Base-by-base conservation (phyloP, 2,888 invertebrate genomes). In the Alloplasta piceator region DNA sequence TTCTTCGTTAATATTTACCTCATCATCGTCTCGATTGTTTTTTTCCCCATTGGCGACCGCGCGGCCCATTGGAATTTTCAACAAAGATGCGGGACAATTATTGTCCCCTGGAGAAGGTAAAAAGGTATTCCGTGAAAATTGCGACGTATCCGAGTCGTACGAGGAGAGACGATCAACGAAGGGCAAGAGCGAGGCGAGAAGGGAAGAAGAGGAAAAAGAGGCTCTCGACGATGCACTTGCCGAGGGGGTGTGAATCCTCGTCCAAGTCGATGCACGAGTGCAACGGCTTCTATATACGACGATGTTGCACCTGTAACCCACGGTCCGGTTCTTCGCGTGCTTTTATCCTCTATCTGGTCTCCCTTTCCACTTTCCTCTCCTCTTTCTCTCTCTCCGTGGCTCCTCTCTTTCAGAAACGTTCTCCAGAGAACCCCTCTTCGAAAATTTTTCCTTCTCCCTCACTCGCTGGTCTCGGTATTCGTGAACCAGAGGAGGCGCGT, bases 301-400 rank as follows among this genome's bases (percentile, higher is more conserved):
- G 73, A 85, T 86, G 86, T 85, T 88, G 87, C 87, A 87, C 87
- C 87, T 87, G 87, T 87, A 87, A 64, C 84, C 61, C 82, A 82
- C 83, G 87, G 87, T 86, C 86, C 84, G 87, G 84, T 85, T 85
- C 85, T 87, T 85, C 83, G 80, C 83, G 82, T 85, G 67, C 86
- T 88, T 85, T 85, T 85, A 63, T 74, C 74, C 79, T 61, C 78
- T 58, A 26, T 26, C 83, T 64, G 68, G 74, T 63, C 39, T 14
- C n/a, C 66, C 14, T 58, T 48, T 16, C 56, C 67, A 43, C 55
- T 76, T 56, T 58, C 61, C 55, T 67, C 52, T 56, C 36, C 46
- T 50, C 55, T 39, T 68, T 52, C 68, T 26, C 58, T 9, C 46
- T 56, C 16, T 67, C 52, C 56, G 64, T 61, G 43, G 10, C 43